Percentiles rank a stretch among this genome's conserved stretches.
Conservation (phyloP, 2,797 vertebrate genomes). For the Tauraco hartlaubi region DNA sequence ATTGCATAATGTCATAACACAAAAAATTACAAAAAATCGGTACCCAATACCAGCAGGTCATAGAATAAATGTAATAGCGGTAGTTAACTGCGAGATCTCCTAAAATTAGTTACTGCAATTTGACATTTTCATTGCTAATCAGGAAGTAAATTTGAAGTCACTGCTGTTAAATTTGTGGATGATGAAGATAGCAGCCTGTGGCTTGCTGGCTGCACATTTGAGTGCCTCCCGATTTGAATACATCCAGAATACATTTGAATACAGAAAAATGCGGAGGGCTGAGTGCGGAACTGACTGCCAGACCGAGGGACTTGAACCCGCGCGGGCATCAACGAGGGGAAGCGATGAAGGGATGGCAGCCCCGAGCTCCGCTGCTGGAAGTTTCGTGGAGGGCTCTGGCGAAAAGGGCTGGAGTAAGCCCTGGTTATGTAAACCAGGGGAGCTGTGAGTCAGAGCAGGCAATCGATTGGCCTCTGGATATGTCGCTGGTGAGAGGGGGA, state of each 20-base stretch:
- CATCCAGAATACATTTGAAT: background rate
- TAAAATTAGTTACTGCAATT: conserved; percentile 61
- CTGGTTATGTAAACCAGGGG: conserved; percentile 9
- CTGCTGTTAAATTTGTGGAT: conserved; percentile 52
- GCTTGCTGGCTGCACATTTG: background rate
- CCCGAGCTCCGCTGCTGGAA: background rate
- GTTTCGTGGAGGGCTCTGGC: background rate
- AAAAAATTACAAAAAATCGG: background rate
- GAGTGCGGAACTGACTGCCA: background rate
- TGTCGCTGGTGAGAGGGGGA: background rate
- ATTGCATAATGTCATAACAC: background rate
- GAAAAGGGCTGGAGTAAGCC: background rate
- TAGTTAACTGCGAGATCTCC: conserved; percentile 33
- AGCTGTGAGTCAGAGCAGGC: conserved; percentile 2
- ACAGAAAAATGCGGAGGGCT: background rate
- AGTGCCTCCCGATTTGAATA: background rate
- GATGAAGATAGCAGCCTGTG: conserved; percentile 35
- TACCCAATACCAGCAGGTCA: background rate
- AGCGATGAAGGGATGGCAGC: background rate
- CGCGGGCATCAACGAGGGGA: fast-evolving
- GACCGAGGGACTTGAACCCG: background rate
- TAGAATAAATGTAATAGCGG: background rate
- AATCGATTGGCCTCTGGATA: background rate
- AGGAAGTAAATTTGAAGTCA: conserved; percentile 62
- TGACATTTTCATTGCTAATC: conserved; percentile 64